Base-by-base conservation (phyloP, 2,797 vertebrate species). In the Decapterus maruadsi region DNA sequence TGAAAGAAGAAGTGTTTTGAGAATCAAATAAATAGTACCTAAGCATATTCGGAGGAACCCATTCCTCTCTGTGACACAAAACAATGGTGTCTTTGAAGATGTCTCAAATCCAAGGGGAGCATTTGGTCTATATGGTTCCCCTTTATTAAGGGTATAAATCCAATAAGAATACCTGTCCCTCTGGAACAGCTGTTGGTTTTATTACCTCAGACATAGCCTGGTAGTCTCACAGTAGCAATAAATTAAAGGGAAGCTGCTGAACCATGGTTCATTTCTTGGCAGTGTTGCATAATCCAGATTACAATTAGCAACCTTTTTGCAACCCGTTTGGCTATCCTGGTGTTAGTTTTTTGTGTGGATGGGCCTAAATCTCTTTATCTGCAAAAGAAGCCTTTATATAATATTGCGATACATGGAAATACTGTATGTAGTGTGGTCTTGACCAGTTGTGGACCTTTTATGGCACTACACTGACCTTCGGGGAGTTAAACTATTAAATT, bases 151-250 rank as follows among this genome's bases (percentile, higher is more conserved):
- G 42, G 9, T 19, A n/a, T 19, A 48, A 56, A 36, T 57, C 63
- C 51, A 53, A 51, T 53, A 50, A 50, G 42, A 48, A 22, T 29
- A 42, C 2, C 5, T 12, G 9, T 63, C 38, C 59, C 19, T 62
- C 38, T 55, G n/a, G 38, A 51, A 22, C 57, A 34, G 12, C 26
- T 22, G 38, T 43, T 54, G 68, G 36, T 55, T 64, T 65, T 57
- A 57, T 73, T 40, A 31, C 31, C 53, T n/a, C 46, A 36, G 31
- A 16, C 29, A 13, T 36, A 20, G n/a, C 48, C 19, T 34, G 51
- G 42, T 1, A 11, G 50, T 36, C 2, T 34, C 45, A 42, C 19
- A 17, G 34, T 16, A 58, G 54, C 11, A 58, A 36, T 40, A 55
- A 10, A 59, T 34, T 4, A 0, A 20, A 62, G 60, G 4, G 42